These are phyloP conservation scores for Pyrgus malvae DNA, from an alignment of 2,888 invertebrate genomes.

Conservation along the genomic window DNA sequence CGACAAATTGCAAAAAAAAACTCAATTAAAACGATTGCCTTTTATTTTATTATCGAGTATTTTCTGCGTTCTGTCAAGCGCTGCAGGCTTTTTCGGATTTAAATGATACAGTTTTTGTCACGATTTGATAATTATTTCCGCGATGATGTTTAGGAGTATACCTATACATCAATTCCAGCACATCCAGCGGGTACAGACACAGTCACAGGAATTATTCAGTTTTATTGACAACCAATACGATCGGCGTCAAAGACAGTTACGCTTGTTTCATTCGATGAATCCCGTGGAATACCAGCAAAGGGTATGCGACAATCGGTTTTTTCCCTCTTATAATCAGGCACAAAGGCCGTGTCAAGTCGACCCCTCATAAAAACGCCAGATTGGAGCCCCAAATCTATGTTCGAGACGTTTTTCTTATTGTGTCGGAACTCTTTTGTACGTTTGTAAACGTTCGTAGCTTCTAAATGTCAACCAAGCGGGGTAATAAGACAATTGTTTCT, in stretches of 20 bases:
- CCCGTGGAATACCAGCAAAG: conserved; percentile 24
- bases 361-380: conserved; percentile 43
- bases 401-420: conserved; percentile 38
- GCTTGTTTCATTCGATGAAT: conserved; percentile 31
- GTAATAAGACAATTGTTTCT: conserved; percentile 9
- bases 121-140: no score
- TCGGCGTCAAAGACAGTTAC: conserved; percentile 33
- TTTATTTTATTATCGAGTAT: no score
- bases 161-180: no score
- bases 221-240: conserved; percentile 37
- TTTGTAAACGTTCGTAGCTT: conserved; percentile 31
- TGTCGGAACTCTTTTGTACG: conserved; percentile 35
- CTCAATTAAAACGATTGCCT: no score
- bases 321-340: conserved; percentile 26
- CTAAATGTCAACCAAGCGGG: conserved; percentile 1
- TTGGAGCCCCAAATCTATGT: conserved; percentile 35
- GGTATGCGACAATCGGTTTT: conserved; percentile 29
- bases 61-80: no score
- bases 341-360: conserved; percentile 38
- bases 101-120: no score
- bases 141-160: no score
- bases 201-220: conserved; percentile 2
- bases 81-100: no score
- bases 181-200: no score
- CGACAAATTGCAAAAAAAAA: no score